Percentiles rank a stretch among this genome's conserved stretches.
Evolutionary conservation across 2,797 vertebrate species (phyloP).

Genomic region (Sebastes ruberrimus): DNA sequence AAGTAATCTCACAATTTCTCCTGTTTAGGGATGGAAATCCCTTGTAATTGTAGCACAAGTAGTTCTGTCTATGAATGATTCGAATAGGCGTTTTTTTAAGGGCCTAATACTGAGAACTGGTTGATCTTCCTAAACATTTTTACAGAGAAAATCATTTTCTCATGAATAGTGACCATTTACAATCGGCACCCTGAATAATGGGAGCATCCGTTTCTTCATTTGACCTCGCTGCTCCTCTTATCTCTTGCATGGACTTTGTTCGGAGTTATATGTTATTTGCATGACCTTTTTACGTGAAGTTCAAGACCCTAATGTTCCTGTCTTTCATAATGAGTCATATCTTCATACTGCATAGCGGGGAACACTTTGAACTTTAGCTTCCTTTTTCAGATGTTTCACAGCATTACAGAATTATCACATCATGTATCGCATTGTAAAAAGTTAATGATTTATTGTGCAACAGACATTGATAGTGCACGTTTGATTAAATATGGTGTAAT

Average conservation of each 20-base stretch:
- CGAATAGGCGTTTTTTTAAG: background rate
- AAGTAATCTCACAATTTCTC: background rate
- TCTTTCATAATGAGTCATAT: background rate
- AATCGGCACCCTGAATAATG: too few species aligned
- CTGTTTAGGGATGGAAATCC: background rate
- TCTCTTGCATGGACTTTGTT: constrained; percentile 27
- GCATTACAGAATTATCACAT: background rate
- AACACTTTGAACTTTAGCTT: background rate
- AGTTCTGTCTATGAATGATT: background rate
- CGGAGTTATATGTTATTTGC: background rate
- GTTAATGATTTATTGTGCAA: constrained; percentile 1
- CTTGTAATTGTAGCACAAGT: background rate
- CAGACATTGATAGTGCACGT: background rate
- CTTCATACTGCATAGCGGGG: background rate
- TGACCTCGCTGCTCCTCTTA: constrained; percentile 10
- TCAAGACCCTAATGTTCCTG: background rate
- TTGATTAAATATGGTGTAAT: constrained; percentile 3
- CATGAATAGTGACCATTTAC: background rate
- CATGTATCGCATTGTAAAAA: background rate
- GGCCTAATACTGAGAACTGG: background rate
- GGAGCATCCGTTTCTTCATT: background rate
- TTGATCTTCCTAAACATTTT: background rate
- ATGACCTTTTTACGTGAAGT: background rate
- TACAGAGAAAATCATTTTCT: background rate
- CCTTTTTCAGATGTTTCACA: background rate